Base-by-base conservation (phyloP, 2,113 vertebrate genomes). In the Otus sunia region DNA sequence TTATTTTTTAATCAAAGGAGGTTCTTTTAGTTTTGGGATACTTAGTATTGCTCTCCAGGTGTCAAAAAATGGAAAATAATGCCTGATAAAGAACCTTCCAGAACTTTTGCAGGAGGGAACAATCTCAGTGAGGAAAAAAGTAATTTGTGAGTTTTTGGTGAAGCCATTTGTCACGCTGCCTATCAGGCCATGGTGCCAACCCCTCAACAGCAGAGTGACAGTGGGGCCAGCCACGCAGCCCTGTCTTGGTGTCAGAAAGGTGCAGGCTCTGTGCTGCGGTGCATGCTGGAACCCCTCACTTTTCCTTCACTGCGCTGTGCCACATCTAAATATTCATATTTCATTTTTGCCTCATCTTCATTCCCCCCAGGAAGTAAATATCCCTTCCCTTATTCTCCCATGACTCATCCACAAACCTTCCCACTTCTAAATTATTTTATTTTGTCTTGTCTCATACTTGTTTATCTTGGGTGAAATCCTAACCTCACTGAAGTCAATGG, bases 361-460 rank as follows among this genome's bases (percentile, higher is more conserved):
- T 79, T 88, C 49, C 45, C 84, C 32, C 15, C 12, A 68, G 67
- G 86, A 89, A 90, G 84, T 49, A 91, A 89, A 88, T 85, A 92
- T 73, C 58, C 32, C 37, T 95, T 85, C 58, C 25, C 45, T 87
- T 86, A 47, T 49, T 92, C 89, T 97, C 91, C 81, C 84, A 90
- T 95, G 92, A 96, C 55, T 95, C 92, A 95, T 55, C 67, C 84
- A 73, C 71, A 95, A 95, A 69, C 66, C 84, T 96, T 91, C 55
- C 91, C 73, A 43, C 66, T 91, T 94, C 80, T 79, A 95, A 96
- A 87, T 71, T 73, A 49, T 89, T 94, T 91, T 95, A 85, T 96
- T 96, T 95, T 96, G 94, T 95, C 95, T 97, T 96, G 95, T 96
- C 94, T 97, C 85, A 39, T 79, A 50, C 78, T 96, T 97, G 89